A percentile compares a stretch with the other conserved stretches of the same genome.
Evolutionary conservation across 2,113 vertebrate species (phyloP).

Genomic region (Gulo gulo): DNA sequence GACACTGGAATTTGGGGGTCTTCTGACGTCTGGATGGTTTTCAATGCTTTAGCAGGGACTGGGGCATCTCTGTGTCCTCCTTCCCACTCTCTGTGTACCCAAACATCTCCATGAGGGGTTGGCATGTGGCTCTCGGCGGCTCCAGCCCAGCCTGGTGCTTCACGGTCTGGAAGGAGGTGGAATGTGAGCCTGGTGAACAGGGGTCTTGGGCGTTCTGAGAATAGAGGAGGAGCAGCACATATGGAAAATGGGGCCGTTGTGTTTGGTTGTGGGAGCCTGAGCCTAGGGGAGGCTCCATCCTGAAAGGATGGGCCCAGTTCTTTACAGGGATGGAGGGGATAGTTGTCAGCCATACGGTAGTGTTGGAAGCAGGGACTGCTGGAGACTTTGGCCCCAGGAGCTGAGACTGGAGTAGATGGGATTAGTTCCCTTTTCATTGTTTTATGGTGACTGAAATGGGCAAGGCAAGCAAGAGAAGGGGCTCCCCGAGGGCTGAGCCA

Average conservation of each 20-base stretch:
- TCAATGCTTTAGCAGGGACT: not conserved
- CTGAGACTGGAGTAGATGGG: not conserved
- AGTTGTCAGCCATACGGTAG: not conserved
- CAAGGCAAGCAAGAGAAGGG: not conserved
- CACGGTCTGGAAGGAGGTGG: not conserved
- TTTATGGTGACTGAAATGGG: not conserved
- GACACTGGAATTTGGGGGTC: not conserved
- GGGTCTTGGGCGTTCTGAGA: not conserved
- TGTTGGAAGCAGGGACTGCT: not conserved
- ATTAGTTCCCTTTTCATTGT: not conserved
- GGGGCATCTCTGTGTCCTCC: not conserved
- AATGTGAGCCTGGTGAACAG: not conserved
- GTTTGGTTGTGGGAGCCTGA: not conserved
- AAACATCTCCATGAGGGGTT: not conserved
- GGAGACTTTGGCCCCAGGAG: not conserved
- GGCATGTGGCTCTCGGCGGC: not conserved
- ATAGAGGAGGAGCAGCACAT: not conserved
- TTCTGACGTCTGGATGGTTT: not conserved
- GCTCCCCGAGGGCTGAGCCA: not conserved
- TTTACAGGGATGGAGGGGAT: not conserved
- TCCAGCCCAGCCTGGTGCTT: not conserved
- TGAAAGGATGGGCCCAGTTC: not conserved
- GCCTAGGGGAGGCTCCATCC: not conserved
- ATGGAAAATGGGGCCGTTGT: fast-evolving
- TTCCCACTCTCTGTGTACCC: not conserved